Base-by-base conservation (phyloP, 2,888 invertebrate genomes). In the Xiphydria camelus region DNA sequence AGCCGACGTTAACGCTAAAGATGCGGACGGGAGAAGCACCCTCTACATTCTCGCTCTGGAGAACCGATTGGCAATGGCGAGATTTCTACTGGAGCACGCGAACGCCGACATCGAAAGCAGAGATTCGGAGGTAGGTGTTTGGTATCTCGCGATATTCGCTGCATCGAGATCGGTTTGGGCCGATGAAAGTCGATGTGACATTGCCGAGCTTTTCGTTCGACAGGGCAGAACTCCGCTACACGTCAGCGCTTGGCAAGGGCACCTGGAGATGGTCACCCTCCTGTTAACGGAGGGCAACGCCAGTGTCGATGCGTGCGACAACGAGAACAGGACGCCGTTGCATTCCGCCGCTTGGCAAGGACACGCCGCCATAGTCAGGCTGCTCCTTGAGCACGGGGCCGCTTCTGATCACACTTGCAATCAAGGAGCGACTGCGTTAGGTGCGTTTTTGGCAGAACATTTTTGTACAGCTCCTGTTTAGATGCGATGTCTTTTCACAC, bases 261-360 rank as follows among this genome's bases (percentile, higher is more conserved):
- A 97, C 68, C 84, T 87, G 0, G 93, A 94, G 53, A 93, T 95
- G 91, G 94, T 94, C 1, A 87, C 89, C 50, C 76, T 94, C 20
- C 78, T 96, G 18, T 81, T 96, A 36, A 84, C 84, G 59, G 82
- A 86, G 76, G 90, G 89, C n/a, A 85, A 87, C 40, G 94, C 94
- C 2, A 83, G 86, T 61, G 91, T 94, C 1, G 93, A 96, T 73
- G 91, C 91, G 0, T 86, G 88, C 52, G 94, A 94, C 77, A 82
- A 88, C 52, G 93, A 94, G 75, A 84, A 85, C 53, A 82, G 96
- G 47, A 94, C 94, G 0, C 92, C 96, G 1, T 78, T 96, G 51
- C 96, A 96, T 78, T 94, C 94, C 22, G 95, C 95, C 10, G 91
- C 94, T 39, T 96, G 96, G 96, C 92, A 96, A 70, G 96, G 96